These are phyloP conservation scores for Catamblyrhynchus diadema DNA, from an alignment of 2,797 vertebrate genomes.

Conservation along the genomic window DNA sequence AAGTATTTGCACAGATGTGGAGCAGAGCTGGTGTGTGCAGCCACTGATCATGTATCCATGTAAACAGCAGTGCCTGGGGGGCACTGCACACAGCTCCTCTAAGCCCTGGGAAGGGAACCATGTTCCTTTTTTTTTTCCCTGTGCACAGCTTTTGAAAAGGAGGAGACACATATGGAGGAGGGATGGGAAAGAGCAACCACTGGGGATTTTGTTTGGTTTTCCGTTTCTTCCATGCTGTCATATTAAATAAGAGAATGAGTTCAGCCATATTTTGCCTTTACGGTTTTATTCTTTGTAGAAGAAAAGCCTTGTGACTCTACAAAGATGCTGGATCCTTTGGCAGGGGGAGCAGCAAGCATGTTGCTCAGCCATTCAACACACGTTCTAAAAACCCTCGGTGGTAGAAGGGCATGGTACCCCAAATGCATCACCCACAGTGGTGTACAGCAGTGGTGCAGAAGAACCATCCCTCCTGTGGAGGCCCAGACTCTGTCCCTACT, in stretches of 20 bases:
- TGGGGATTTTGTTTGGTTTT: not conserved
- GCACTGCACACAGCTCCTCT: not conserved
- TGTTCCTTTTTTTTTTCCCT: not conserved
- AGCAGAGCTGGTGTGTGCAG: rapidly evolving
- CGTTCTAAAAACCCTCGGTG: not conserved
- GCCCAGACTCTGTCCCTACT: not conserved
- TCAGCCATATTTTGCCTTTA: not conserved
- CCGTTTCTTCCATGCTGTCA: not conserved
- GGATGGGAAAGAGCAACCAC: not conserved
- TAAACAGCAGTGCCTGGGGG: not conserved
- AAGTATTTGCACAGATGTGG: not conserved
- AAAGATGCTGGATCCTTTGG: not conserved
- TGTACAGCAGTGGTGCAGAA: not conserved
- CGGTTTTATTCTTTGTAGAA: not conserved
- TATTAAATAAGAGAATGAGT: not conserved
- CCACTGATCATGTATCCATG: not conserved
- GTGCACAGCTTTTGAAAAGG: not conserved
- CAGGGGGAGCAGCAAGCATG: not conserved
- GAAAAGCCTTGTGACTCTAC: not conserved
- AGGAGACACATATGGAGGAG: not conserved
- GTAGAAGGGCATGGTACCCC: not conserved
- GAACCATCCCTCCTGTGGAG: rapidly evolving
- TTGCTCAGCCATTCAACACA: not conserved
- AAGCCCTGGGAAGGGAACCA: not conserved
- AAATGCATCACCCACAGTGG: not conserved